Evolutionary conservation across 2,113 vertebrate genomes (phyloP), one percentile per base, ranked within the genome.

Genomic region (Apus apus): DNA sequence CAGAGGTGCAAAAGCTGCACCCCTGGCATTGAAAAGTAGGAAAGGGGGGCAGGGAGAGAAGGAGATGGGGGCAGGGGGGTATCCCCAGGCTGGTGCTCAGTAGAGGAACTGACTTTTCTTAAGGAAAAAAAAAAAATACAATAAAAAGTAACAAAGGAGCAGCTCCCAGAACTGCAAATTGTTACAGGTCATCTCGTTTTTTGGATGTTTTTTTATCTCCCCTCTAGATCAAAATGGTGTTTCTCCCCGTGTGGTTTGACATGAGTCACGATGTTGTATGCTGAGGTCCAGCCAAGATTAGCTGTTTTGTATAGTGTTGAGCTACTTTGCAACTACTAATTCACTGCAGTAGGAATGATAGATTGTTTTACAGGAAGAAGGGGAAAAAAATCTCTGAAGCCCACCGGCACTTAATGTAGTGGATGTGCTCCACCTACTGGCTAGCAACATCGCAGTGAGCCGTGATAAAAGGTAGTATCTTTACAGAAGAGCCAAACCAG

Each of bases 371-470:
- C 65, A 30, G 73, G 30, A 72, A 56, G 77, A 72, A 60, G 20
- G 36, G 15, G 30, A 4, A 23, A 66, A 82, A 43, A 36, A 30
- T 45, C 11, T 8, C 15, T 5, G n/a, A 8, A 26, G 66, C 21
- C 43, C 48, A 14, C 23, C 3, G 8, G 45, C 45, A 62, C 81
- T 94, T 94, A 83, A 67, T 77, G 11, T 54, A 94, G 97, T 87
- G 92, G 94, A 43, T 95, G 97, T 93, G 93, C 96, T 91, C 98
- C 98, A 97, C 87, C 98, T 98, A 56, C 96, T 91, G 98, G 96
- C 80, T 89, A 36, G 9, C 45, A 61, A 11, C 25, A 8, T 1
- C 27, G 9, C 50, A 61, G n/a, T 3, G 71, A 73, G 36, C 57
- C 2, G 5, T 3, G 54, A 45, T 23, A 9, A 45, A 23, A 53